Evolutionary conservation across 2,888 invertebrate genomes (phyloP).

Genomic region (Iphiclides podalirius): DNA sequence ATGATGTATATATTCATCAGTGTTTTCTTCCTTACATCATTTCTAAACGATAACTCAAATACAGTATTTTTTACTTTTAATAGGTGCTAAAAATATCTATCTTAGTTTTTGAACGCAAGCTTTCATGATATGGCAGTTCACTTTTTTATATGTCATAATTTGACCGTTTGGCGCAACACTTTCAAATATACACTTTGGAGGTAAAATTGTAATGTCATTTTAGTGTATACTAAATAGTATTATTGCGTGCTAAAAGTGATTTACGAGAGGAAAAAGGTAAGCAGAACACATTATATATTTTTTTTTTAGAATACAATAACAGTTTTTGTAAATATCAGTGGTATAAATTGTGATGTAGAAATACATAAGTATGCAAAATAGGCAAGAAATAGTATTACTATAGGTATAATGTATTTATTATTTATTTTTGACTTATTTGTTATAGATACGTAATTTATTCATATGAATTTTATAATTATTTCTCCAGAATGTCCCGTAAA

Average conservation of each 20-base stretch:
- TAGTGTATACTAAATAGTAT: constrained; percentile 25
- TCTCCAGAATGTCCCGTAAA: too few relatives aligned
- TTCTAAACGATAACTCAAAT: constrained; percentile 21
- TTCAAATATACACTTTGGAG: constrained; percentile 20
- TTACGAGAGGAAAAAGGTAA: constrained; percentile 26
- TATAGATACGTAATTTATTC: too few relatives aligned
- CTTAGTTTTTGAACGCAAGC: constrained; percentile 27
- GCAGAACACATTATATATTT: constrained; percentile 20
- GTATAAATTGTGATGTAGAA: constrained; percentile 29
- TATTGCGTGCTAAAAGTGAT: constrained; percentile 25
- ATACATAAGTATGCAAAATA: constrained; percentile 30
- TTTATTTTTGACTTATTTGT: too few relatives aligned
- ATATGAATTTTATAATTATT: too few relatives aligned
- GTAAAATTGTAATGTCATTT: constrained; percentile 25
- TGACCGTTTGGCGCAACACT: constrained; percentile 24
- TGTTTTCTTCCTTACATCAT: constrained; percentile 22
- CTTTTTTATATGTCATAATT: constrained; percentile 24
- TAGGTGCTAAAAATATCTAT: constrained; percentile 28
- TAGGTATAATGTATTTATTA: too few relatives aligned
- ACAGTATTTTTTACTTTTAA: constrained; percentile 26
- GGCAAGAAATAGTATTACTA: too few relatives aligned
- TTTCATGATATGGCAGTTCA: constrained; percentile 20
- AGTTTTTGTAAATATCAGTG: constrained; percentile 28
- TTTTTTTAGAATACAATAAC: constrained; percentile 25
- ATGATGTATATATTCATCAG: constrained; percentile 20